Base-by-base conservation (phyloP, 2,797 vertebrate species). In the Halcyon smyrnensis region DNA sequence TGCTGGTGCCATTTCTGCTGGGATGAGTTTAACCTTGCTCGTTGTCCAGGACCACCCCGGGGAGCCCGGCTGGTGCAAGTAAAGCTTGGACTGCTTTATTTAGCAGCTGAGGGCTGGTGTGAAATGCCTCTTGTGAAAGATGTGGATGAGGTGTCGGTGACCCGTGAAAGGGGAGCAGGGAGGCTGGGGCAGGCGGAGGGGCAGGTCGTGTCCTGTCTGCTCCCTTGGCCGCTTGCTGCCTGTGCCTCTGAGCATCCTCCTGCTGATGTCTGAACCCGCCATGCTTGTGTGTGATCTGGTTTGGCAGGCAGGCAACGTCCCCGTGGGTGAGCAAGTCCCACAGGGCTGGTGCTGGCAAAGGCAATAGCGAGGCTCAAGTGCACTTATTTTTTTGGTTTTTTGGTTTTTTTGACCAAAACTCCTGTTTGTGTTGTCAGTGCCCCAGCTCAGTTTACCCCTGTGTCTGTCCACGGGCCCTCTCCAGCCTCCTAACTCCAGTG, bases 101-200 rank as follows among this genome's bases (percentile, higher is more conserved):
- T 85, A 85, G 96, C 82, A 59, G 67, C 34, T 2, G 0, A 77
- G 75, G 63, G 51, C n/a, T 77, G 75, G 75, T 85, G 79, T 74
- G 92, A 88, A 93, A 91, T 59, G 76, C 43, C 75, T 80, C 73
- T 19, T 23, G 63, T 63, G 56, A 87, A 59, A 83, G 71, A 10
- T 1, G 0, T 63, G 71, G 37, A 34, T 0, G 51, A 39, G 36
- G 14, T 87, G 53, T 11, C 0, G 1, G 54, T 9, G 89, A 78
- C 45, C 65, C 16, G 76, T 46, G 23, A 50, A 15, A 88, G 54
- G n/a, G 70, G 54, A 87, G 78, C 78, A 28, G 70, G 15, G 62
- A 48, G 70, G 64, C 65, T 67, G 90, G 41, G 41, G 24, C 34
- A 46, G 74, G 88, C 73, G n/a, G 50, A 59, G 60, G 25, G 32